Evolutionary conservation across 2,888 invertebrate species (phyloP).

Genomic region (Troides oblongomaculatus): DNA sequence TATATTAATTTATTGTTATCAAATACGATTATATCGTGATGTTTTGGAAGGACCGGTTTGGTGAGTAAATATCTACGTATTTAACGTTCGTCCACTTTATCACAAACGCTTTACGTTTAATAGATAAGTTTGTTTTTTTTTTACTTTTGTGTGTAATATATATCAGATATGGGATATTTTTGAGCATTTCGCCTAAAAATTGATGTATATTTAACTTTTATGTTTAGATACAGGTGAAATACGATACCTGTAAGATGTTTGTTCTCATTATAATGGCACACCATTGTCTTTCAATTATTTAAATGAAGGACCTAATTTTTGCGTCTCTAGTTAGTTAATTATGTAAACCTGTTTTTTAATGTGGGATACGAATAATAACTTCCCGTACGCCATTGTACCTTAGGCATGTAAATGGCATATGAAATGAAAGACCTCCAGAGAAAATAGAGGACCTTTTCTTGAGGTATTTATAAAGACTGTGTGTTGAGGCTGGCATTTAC

Average conservation of each 20-base stretch:
- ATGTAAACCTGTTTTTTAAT: neutral
- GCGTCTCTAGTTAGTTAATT: neutral
- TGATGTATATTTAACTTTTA: neutral
- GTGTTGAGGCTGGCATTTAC: no score
- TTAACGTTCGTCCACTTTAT: neutral
- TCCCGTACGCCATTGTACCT: no score
- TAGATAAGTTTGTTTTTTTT: neutral
- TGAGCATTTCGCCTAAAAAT: neutral
- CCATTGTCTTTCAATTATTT: neutral
- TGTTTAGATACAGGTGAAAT: neutral
- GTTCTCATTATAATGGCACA: neutral
- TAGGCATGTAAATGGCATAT: no score
- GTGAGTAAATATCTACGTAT: conserved; percentile 5
- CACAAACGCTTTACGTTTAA: neutral
- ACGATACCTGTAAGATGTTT: neutral
- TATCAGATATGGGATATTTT: neutral
- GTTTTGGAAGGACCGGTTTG: neutral
- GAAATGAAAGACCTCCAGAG: no score
- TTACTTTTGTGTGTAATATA: neutral
- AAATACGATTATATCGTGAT: neutral
- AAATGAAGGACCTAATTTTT: neutral
- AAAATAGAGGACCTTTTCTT: no score
- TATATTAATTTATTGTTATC: neutral
- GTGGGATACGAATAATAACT: neutral
- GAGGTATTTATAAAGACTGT: no score